A percentile compares a stretch with the other conserved stretches of the same genome.
These are phyloP conservation scores for Pangasianodon gigas DNA, from an alignment of 2,113 vertebrate species.

Conservation along the genomic window DNA sequence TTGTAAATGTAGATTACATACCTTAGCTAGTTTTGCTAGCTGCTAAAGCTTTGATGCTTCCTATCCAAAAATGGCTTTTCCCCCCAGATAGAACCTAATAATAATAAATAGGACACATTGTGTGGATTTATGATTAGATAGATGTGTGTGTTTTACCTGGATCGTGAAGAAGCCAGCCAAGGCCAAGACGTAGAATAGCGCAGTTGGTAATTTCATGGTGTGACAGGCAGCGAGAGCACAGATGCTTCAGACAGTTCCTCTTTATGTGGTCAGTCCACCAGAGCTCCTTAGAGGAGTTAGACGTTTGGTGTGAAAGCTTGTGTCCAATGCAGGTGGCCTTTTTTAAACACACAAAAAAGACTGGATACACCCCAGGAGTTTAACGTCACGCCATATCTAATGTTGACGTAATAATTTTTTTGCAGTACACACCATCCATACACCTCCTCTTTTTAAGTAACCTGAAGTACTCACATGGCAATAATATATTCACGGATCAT, in stretches of 20 bases:
- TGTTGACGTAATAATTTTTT: neutral
- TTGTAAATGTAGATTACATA: neutral
- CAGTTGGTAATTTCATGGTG: neutral
- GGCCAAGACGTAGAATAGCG: neutral
- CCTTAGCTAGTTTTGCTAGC: neutral
- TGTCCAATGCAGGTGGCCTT: neutral
- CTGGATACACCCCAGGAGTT: neutral
- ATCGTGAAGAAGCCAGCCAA: neutral
- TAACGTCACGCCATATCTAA: neutral
- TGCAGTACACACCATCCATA: neutral
- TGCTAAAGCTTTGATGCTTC: neutral
- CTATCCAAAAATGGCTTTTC: neutral
- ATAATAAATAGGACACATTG: neutral
- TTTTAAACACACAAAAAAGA: neutral
- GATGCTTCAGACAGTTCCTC: neutral
- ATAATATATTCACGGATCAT: neutral
- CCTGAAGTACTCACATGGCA: neutral
- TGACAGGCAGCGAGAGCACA: neutral
- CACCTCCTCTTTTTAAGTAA: neutral
- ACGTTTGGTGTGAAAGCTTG: neutral
- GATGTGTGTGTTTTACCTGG: neutral
- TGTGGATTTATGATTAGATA: neutral
- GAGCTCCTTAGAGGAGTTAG: neutral
- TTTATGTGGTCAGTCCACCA: neutral
- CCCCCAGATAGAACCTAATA: neutral